A percentile compares a stretch with the other conserved stretches of the same genome.
Conservation (phyloP, 2,888 invertebrate species). For the Drosophila anomelani region DNA sequence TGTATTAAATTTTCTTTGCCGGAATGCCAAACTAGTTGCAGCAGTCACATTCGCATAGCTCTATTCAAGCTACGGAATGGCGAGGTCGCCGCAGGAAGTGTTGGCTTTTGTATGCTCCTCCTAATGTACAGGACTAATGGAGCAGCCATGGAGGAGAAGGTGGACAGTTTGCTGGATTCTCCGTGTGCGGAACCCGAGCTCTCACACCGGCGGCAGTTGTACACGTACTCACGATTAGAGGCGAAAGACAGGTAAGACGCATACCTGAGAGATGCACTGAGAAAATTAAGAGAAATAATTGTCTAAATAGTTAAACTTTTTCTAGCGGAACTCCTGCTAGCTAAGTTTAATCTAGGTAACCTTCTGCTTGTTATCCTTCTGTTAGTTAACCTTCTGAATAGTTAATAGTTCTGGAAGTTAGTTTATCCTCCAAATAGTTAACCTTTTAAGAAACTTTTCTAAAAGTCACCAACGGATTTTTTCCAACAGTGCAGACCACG, state of each 20-base stretch:
- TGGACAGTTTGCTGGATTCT: conserved; percentile 36
- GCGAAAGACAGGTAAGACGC: conserved; percentile 48
- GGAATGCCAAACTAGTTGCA: conserved; percentile 38
- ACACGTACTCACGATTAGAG: conserved; percentile 77
- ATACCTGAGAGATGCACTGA: conserved; percentile 49
- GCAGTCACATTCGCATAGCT: conserved; percentile 27
- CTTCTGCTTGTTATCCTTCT: background rate
- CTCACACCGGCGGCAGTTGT: conserved; percentile 54
- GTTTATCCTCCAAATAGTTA: background rate
- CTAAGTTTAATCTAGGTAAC: too few species aligned
- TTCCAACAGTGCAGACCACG: conserved; percentile 10
- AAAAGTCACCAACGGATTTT: background rate
- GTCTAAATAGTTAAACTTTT: too few species aligned
- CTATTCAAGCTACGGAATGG: conserved; percentile 4
- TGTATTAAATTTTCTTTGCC: conserved; percentile 54
- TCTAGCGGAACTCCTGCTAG: too few species aligned
- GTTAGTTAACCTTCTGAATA: background rate
- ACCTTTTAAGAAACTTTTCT: background rate
- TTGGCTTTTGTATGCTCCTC: conserved; percentile 40
- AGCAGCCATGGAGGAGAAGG: conserved; percentile 39
- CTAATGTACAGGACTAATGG: conserved; percentile 75
- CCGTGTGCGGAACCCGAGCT: conserved; percentile 44
- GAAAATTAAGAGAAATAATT: too few species aligned
- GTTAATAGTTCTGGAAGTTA: too few species aligned
- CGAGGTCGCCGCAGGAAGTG: conserved; percentile 44